Evolutionary conservation across 2,888 invertebrate species (phyloP), one percentile per base, ranked within the genome.

Genomic region (Strigamia crassipes): DNA sequence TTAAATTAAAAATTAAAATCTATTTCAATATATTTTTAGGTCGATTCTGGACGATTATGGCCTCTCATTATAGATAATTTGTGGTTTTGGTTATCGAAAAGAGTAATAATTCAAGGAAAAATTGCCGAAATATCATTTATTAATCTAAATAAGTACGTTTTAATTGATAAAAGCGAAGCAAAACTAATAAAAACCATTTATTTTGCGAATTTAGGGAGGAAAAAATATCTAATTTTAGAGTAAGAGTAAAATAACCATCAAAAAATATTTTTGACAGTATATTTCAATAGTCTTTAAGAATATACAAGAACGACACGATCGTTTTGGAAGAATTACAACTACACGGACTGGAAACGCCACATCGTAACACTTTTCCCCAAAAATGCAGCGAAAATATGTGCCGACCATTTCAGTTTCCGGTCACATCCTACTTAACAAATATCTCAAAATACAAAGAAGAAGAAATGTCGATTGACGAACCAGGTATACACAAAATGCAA

Each of bases 31-130:
- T 34, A 34, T 61, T 61, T 61, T 61, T 61, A 61, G 61, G 21
- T 61, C 4, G 61, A 61, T 61, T 21, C 9, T 9, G 10, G 18
- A 6, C 6, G 2, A 9, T 61, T 61, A 4, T 61, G 61, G 61
- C n/a, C 18, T 21, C 61, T 18, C 2, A 61, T 21, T 21, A 61
- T 51, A 2, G 51, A 61, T n/a, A 61, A n/a, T n/a, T 15, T 18
- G 61, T 61, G 61, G 61, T 61, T 5, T 18, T 61, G 61, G 61
- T n/a, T 61, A 18, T 61, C 61, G n/a, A 61, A 61, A 18, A 61
- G 61, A 61, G 3, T 61, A 21, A 10, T 61, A 21, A 61, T 61
- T 21, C 21, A 18, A 21, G 61, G 61, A 18, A 9, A 21, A 5
- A 61, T 61, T 18, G 61, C 61, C 3, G 21, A 61, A 61, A 18